A percentile compares a stretch with the other conserved stretches of the same genome.
Conservation (phyloP, 2,113 vertebrate species). For the Rhinopomastus cyanomelas region DNA sequence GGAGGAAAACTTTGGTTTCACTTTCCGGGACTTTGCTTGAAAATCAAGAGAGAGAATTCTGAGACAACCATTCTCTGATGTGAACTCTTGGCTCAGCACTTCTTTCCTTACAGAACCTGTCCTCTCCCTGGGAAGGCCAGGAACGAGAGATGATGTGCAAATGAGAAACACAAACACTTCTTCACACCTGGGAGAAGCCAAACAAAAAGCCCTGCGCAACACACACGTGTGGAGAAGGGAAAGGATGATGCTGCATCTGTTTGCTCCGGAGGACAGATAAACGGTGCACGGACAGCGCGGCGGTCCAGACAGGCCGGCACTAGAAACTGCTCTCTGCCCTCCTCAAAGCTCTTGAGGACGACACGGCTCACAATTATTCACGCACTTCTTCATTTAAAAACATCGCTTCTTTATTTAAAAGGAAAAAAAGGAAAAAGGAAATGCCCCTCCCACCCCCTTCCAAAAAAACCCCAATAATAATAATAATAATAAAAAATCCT, state of each 20-base stretch:
- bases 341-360: conserved; percentile 68
- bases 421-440: conserved; percentile 70
- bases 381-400: conserved; percentile 80
- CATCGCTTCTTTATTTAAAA: conserved; percentile 80
- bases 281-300: conserved; percentile 5
- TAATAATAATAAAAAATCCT: conserved; percentile 86
- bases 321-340: conserved; percentile 51
- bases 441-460: conserved; percentile 71
- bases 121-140: conserved; percentile 18
- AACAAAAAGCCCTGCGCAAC: conserved; percentile 17
- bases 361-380: conserved; percentile 75
- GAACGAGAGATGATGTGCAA: conserved; percentile 10
- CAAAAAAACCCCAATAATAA: conserved; percentile 71
- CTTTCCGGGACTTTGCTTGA: conserved; percentile 39
- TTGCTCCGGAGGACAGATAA: conserved; percentile 36
- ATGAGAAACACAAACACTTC: conserved; percentile 15
- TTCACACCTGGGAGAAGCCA: conserved; percentile 16
- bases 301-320: neutral
- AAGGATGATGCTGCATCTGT: conserved; percentile 53
- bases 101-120: conserved; percentile 38
- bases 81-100: neutral
- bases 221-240: neutral
- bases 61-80: neutral
- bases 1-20: conserved; percentile 74
- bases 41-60: conserved; percentile 35